A percentile compares a stretch with the other conserved stretches of the same genome.
Evolutionary conservation across 2,113 vertebrate species (phyloP).

Genomic region (Myanophis thanlyinensis): DNA sequence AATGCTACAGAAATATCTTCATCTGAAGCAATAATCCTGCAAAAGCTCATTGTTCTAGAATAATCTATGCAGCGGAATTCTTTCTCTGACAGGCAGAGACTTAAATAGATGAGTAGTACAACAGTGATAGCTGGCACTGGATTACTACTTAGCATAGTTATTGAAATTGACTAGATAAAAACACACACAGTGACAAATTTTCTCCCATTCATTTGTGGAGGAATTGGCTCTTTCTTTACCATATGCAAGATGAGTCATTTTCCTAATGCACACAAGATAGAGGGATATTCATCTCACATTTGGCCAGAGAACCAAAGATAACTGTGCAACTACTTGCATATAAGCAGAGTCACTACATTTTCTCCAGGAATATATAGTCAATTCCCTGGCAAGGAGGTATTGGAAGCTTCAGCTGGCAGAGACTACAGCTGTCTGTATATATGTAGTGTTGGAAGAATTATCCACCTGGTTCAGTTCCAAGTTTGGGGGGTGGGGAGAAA

Average conservation of each 20-base stretch:
- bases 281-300: fast-evolving
- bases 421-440: background rate
- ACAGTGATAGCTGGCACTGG: background rate
- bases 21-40: background rate
- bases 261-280: background rate
- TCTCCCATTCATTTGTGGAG: background rate
- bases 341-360: background rate
- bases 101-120: background rate
- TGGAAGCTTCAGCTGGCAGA: background rate
- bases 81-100: fast-evolving
- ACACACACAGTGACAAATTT: background rate
- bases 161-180: background rate
- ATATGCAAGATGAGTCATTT: background rate
- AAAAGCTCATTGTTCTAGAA: background rate
- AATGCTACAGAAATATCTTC: fast-evolving
- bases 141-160: background rate
- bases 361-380: fast-evolving
- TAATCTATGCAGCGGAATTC: background rate
- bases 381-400: background rate
- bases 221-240: background rate
- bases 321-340: fast-evolving
- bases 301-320: background rate
- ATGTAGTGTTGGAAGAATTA: too few relatives aligned
- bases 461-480: too few relatives aligned
- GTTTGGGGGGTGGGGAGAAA: too few relatives aligned